Conservation (phyloP, 2,888 invertebrate genomes). For the Mesorhabditis sp. region DNA sequence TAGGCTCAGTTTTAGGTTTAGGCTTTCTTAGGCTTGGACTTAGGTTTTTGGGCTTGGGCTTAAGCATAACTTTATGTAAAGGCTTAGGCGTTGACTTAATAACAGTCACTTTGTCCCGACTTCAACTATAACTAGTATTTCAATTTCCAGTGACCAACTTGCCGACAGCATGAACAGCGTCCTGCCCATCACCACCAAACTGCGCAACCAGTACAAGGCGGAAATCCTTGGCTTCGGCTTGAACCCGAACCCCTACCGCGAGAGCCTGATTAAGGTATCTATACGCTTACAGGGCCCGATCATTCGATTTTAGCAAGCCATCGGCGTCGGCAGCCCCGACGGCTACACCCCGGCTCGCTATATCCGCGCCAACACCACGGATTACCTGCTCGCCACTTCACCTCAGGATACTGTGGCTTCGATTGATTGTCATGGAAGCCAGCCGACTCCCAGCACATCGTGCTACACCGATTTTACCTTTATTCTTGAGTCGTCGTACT, state of each 20-base stretch:
- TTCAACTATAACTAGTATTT: too few relatives aligned
- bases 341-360: neutral
- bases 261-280: neutral
- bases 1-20: too few relatives aligned
- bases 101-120: too few relatives aligned
- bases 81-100: too few relatives aligned
- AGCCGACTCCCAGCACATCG: neutral
- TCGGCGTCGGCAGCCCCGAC: neutral
- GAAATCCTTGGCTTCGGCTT: neutral
- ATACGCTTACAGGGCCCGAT: too few relatives aligned
- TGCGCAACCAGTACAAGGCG: neutral
- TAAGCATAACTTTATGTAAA: too few relatives aligned
- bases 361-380: neutral
- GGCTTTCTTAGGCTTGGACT: too few relatives aligned
- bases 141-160: slow-evolving; percentile 1
- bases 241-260: neutral
- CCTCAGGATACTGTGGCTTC: neutral
- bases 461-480: slow-evolving; percentile 4
- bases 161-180: neutral
- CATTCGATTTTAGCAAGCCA: neutral
- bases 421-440: neutral
- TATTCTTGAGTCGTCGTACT: neutral
- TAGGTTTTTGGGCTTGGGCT: too few relatives aligned
- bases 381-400: neutral
- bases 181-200: neutral